Evolutionary conservation across 2,113 vertebrate genomes (phyloP), one percentile per base, ranked within the genome.

Genomic region (Ctenomys sociabilis): DNA sequence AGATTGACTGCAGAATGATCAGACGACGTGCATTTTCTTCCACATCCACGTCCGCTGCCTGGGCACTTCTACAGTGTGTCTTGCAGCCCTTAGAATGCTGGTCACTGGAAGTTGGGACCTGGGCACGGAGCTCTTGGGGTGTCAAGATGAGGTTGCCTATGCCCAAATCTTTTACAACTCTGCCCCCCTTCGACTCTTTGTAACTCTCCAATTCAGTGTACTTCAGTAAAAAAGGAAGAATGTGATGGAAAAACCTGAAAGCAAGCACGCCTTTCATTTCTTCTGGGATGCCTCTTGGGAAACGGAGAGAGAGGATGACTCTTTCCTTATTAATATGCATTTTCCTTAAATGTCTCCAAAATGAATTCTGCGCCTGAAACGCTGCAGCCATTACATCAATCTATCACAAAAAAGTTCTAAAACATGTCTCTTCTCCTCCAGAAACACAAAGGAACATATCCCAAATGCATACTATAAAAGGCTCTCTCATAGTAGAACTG

Each of bases 371-470:
- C 24, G 40, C 93, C 91, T 77, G 81, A 96, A 96, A 96, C 40
- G 81, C 80, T 90, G 90, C 91, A 93, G 63, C 80, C 75, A 72
- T 96, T 89, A 93, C 4, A 82, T 83, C 85, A 73, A 73, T 87
- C 59, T 91, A 85, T 91, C 75, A 93, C 75, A 86, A 70, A 88
- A 57, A 95, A 80, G 70, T 94, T 94, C 68, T 93, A 75, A 95
- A 94, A 93, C 86, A 92, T 6, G 13, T 93, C 78, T 96, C 80
- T 89, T 96, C 70, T 78, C 7, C 30, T 72, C 45, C 26, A 96
- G 75, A 96, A 96, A 92, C 84, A 95, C 63, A 96, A 94, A 97
- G 82, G 68, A 64, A 81, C 91, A 85, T 66, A 70, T 94, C 93
- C 87, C 97, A 97, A 84, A 94, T 64, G 85, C 82, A 61, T 73